These are phyloP conservation scores for Cervus canadensis DNA, from an alignment of 2,113 vertebrate species.

Conservation along the genomic window DNA sequence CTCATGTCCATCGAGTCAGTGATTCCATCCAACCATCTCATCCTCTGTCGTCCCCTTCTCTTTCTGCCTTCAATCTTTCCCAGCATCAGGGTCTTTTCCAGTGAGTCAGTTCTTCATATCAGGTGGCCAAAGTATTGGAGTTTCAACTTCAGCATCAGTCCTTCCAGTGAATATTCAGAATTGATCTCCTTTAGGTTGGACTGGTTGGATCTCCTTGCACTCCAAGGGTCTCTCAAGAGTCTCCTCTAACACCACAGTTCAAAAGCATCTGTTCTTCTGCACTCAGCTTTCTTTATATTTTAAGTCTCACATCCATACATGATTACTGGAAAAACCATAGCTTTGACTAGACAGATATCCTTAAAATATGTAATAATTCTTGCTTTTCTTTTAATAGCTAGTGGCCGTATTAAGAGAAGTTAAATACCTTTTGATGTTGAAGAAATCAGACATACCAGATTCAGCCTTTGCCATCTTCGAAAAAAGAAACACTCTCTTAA, in stretches of 20 bases:
- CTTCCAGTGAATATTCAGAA: not conserved
- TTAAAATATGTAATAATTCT: not conserved
- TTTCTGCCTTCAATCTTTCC: not conserved
- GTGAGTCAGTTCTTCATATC: not conserved
- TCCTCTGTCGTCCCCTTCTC: not conserved
- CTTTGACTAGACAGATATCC: not conserved
- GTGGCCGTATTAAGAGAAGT: constrained; percentile 86
- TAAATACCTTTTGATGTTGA: constrained; percentile 83
- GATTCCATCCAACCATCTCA: not conserved
- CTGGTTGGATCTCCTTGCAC: not conserved
- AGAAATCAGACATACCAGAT: constrained; percentile 80
- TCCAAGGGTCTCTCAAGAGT: not conserved
- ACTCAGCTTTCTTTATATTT: not conserved
- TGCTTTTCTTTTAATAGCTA: constrained; percentile 73
- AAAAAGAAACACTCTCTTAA: constrained; percentile 82
- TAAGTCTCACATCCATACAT: not conserved
- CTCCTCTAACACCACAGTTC: not conserved
- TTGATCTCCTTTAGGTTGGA: not conserved
- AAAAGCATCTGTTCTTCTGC: not conserved
- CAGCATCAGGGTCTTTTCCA: not conserved
- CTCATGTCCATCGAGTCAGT: not conserved
- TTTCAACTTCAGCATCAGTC: not conserved
- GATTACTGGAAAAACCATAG: not conserved
- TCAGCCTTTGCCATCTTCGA: constrained; percentile 82
- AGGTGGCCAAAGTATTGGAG: not conserved